phyloP scores from a whole-genome alignment of 2,888 invertebrate genomes.

The Augochlorella aurata region DNA sequence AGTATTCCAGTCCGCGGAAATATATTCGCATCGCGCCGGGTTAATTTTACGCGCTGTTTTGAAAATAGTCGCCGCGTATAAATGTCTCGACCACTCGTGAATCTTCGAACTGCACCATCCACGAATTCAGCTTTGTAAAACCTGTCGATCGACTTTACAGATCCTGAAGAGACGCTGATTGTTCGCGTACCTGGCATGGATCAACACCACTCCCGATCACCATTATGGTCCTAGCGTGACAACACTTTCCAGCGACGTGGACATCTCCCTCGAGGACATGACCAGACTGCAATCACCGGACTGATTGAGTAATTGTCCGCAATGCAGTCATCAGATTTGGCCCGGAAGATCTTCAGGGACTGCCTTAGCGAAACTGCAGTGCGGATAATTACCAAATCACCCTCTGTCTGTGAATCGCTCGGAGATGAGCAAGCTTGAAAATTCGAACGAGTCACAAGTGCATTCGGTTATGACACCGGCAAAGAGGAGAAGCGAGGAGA shows the following conservation, averaged over 20 bases:
- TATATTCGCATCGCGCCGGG: slow-evolving; percentile 34
- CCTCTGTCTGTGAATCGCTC: neutral
- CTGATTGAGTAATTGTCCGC: neutral
- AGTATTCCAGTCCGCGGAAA: slow-evolving; percentile 25
- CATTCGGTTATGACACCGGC: neutral
- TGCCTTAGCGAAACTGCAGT: neutral
- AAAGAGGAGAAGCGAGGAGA: neutral
- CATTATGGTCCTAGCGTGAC: neutral
- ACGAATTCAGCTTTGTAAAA: too few species aligned
- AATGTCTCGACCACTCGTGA: slow-evolving; percentile 31
- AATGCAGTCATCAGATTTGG: neutral
- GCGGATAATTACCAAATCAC: neutral
- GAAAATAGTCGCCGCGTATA: slow-evolving; percentile 53
- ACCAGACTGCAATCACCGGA: neutral
- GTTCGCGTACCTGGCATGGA: slow-evolving; percentile 3
- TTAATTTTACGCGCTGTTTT: slow-evolving; percentile 48
- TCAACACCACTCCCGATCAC: slow-evolving; percentile 1
- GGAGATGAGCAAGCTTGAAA: neutral
- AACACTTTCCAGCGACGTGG: neutral
- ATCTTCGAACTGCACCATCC: slow-evolving; percentile 1
- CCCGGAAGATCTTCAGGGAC: neutral
- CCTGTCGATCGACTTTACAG: too few species aligned
- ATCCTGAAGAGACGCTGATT: too few species aligned
- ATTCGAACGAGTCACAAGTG: neutral
- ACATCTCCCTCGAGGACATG: neutral